phyloP scores from a whole-genome alignment of 2,113 vertebrate genomes.

The Osmerus mordax region DNA sequence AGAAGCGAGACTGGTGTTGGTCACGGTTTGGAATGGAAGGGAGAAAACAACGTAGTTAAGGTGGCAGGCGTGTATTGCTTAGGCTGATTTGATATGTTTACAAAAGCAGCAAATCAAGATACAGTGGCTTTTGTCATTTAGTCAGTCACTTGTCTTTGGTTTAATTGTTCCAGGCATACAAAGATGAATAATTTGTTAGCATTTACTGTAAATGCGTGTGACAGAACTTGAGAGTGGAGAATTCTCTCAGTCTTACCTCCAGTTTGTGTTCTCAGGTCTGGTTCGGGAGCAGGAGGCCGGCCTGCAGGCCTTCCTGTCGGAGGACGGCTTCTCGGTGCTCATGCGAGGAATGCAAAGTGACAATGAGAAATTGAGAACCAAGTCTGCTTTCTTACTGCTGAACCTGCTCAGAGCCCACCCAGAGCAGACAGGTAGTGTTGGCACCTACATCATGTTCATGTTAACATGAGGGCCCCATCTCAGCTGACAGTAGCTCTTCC shows the following conservation, averaged over 20 bases:
- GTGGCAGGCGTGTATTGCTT: no score
- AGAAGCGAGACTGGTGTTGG: no score
- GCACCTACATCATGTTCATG: no score
- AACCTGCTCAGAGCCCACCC: conserved; percentile 63
- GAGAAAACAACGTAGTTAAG: no score
- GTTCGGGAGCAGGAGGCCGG: conserved; percentile 84
- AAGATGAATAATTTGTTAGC: no score
- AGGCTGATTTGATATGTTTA: not conserved
- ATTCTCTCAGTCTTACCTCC: not conserved
- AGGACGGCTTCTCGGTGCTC: conserved; percentile 85
- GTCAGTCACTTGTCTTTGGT: no score
- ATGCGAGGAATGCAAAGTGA: conserved; percentile 89
- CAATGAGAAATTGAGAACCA: conserved; percentile 81
- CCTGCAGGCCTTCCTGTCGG: conserved; percentile 77
- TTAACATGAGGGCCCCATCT: not conserved
- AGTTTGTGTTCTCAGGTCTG: conserved; percentile 70
- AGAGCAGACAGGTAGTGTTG: no score
- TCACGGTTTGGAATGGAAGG: no score
- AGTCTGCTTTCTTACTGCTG: conserved; percentile 85
- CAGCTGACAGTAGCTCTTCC: not conserved
- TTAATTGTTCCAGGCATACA: no score
- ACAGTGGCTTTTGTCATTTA: not conserved
- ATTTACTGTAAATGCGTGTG: no score
- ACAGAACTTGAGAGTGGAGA: no score
- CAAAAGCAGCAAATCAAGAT: not conserved